Conservation (phyloP, 2,113 vertebrate genomes). For the Nannobrachium achirus region DNA sequence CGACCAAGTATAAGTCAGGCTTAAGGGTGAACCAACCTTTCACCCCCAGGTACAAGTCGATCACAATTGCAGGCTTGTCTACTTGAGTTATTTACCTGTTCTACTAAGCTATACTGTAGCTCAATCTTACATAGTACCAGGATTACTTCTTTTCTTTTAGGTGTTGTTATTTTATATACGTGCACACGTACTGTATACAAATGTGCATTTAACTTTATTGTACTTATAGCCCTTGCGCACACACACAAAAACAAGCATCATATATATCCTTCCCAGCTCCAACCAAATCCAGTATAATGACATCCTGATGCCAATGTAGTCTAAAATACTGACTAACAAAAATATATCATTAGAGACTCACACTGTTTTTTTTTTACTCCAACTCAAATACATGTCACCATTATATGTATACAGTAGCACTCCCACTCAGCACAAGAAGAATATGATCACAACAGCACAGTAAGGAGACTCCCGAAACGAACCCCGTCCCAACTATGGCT, state of each 20-base stretch:
- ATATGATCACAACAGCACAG: slow-evolving; percentile 80
- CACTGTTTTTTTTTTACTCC: neutral
- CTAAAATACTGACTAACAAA: slow-evolving; percentile 9
- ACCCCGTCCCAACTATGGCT: slow-evolving; percentile 19
- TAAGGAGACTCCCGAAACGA: slow-evolving; percentile 57
- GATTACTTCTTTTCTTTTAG: slow-evolving; percentile 76
- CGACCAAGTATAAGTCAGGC: no score
- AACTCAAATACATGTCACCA: slow-evolving; percentile 61
- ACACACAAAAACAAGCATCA: slow-evolving; percentile 82
- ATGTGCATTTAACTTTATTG: slow-evolving; percentile 36
- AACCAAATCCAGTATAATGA: neutral
- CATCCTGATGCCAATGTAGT: slow-evolving; percentile 11
- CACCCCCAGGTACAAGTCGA: neutral
- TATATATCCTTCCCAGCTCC: slow-evolving; percentile 77
- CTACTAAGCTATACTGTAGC: slow-evolving; percentile 32
- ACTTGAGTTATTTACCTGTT: neutral
- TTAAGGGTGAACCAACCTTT: neutral
- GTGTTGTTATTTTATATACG: slow-evolving; percentile 67
- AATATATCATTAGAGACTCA: neutral
- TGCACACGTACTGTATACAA: slow-evolving; percentile 17
- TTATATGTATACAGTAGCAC: slow-evolving; percentile 88
- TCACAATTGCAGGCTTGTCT: slow-evolving; percentile 10
- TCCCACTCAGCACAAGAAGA: slow-evolving; percentile 89
- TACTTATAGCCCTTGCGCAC: slow-evolving; percentile 1
- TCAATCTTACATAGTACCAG: slow-evolving; percentile 57